Evolutionary conservation across 1,140 invertebrate species (phyloP).

Genomic region (Listronotus bonariensis): DNA sequence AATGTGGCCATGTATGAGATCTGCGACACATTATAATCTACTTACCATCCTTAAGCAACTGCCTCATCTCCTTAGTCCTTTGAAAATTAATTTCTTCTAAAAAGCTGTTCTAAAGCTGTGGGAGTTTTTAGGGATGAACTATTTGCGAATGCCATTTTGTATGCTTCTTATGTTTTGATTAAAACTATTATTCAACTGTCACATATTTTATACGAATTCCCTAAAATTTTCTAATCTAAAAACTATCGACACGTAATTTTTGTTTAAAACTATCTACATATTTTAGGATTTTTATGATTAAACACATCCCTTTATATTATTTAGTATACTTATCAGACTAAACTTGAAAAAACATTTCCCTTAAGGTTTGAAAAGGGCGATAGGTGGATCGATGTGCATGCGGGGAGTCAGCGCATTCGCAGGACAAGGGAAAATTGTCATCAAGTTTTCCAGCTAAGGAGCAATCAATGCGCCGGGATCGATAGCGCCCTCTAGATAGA

Average conservation of each 20-base stretch:
- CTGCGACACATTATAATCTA: too few species aligned
- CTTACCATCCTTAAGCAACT: slow-evolving; percentile 82
- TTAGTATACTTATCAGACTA: background rate
- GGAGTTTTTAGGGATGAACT: slow-evolving; percentile 66
- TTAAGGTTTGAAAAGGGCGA: background rate
- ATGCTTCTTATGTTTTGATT: background rate
- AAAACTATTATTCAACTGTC: background rate
- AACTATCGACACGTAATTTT: background rate
- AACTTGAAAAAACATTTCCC: slow-evolving; percentile 7
- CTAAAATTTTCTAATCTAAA: background rate
- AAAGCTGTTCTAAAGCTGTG: slow-evolving; percentile 80
- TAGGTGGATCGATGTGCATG: background rate
- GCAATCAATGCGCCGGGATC: too few species aligned
- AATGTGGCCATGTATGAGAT: too few species aligned
- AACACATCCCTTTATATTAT: too few species aligned
- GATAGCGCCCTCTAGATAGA: too few species aligned
- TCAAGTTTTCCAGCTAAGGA: too few species aligned
- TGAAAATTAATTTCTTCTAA: slow-evolving; percentile 90
- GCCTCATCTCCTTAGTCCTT: slow-evolving; percentile 85
- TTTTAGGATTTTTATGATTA: too few species aligned
- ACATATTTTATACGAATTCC: background rate
- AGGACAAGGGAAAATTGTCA: too few species aligned
- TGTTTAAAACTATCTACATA: too few species aligned
- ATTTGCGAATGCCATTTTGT: slow-evolving; percentile 63
- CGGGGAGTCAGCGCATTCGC: background rate